phyloP scores from a whole-genome alignment of 2,113 vertebrate species.

The Leptosomus discolor region DNA sequence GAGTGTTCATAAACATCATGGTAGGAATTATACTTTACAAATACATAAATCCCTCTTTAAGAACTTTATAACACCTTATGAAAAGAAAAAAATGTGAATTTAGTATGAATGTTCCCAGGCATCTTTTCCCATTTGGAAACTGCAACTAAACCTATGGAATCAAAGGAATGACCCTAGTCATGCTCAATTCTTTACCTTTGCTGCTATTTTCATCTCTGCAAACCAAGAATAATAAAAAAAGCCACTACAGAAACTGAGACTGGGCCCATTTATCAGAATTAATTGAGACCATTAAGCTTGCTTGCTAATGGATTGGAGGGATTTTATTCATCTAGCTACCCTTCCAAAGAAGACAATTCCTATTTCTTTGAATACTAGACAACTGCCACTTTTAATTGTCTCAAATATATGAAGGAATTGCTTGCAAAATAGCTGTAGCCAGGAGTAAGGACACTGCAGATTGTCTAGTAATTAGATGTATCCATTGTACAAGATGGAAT shows the following conservation, averaged over 20 bases:
- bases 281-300: not conserved
- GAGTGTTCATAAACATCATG: not conserved
- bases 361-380: not conserved
- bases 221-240: not conserved
- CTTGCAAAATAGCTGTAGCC: not conserved
- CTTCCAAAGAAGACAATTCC: not conserved
- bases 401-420: not conserved
- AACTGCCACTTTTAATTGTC: conserved; percentile 8
- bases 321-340: not conserved
- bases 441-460: not conserved
- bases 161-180: not conserved
- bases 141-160: not conserved
- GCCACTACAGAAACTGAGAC: not conserved
- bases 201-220: not conserved
- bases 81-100: not conserved
- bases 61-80: not conserved
- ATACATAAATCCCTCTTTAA: not conserved
- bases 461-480: conserved; percentile 17
- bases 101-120: not conserved
- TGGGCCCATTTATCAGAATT: not conserved
- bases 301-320: not conserved
- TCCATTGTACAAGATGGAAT: not conserved
- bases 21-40: not conserved
- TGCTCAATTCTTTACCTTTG: not conserved
- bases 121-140: not conserved